A percentile compares a stretch with the other conserved stretches of the same genome.
These are phyloP conservation scores for Drosophila grimshawi DNA, from an alignment of 1,140 invertebrate genomes.

Conservation along the genomic window DNA sequence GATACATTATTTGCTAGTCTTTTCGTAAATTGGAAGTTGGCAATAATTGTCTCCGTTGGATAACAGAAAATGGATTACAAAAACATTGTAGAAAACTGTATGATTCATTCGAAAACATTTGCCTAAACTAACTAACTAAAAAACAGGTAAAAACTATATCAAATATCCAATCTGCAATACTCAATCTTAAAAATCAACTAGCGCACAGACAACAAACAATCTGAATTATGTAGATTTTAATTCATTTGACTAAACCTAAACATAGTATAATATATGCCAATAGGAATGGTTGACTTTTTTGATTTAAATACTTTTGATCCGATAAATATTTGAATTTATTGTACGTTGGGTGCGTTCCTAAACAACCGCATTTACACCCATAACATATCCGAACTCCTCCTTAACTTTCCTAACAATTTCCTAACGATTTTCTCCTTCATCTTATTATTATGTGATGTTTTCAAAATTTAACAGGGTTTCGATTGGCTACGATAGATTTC, in stretches of 20 bases:
- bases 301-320: conserved; percentile 76
- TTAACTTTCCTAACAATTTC: conserved; percentile 58
- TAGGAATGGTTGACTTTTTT: conserved; percentile 45
- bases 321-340: conserved; percentile 69
- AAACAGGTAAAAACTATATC: conserved; percentile 22
- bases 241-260: conserved; percentile 47
- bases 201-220: conserved; percentile 54
- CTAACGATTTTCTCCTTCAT: conserved; percentile 41
- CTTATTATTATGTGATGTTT: conserved; percentile 34
- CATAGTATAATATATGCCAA: conserved; percentile 43
- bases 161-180: conserved; percentile 7
- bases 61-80: conserved; percentile 34
- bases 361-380: conserved; percentile 7
- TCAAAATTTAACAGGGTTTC: conserved; percentile 71
- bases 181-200: conserved; percentile 21
- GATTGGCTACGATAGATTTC: conserved; percentile 38
- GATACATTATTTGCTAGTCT: conserved; percentile 32
- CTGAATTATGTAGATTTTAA: conserved; percentile 30
- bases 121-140: conserved; percentile 60
- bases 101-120: conserved; percentile 35
- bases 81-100: conserved; percentile 26
- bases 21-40: conserved; percentile 19
- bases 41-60: background rate
- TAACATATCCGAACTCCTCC: conserved; percentile 22
- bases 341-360: conserved; percentile 42